These are phyloP conservation scores for Drosophila subpulchrella DNA, from an alignment of 1,140 invertebrate genomes.

Conservation along the genomic window DNA sequence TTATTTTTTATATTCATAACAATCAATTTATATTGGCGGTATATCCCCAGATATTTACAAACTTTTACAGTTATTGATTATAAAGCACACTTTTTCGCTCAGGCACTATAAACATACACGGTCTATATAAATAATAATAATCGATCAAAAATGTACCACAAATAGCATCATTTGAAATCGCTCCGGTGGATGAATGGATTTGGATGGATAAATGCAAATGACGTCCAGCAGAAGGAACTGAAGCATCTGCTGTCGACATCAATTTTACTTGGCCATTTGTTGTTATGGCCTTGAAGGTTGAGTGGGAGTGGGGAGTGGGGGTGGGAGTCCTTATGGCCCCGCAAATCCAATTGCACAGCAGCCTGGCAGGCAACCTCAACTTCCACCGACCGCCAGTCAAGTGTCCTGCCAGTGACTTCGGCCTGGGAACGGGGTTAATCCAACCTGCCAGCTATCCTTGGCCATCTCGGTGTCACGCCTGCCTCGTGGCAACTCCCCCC, in stretches of 20 bases:
- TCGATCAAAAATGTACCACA: slow-evolving; percentile 58
- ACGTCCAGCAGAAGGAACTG: slow-evolving; percentile 32
- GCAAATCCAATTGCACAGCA: slow-evolving; percentile 22
- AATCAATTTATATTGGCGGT: slow-evolving; percentile 62
- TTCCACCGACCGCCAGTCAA: slow-evolving; percentile 44
- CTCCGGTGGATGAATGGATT: background rate
- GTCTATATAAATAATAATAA: slow-evolving; percentile 44
- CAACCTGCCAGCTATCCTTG: slow-evolving; percentile 42
- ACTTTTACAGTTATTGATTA: slow-evolving; percentile 37
- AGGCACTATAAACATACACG: slow-evolving; percentile 21
- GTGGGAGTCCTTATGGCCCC: slow-evolving; percentile 7
- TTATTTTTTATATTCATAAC: slow-evolving; percentile 41
- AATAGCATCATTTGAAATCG: slow-evolving; percentile 21
- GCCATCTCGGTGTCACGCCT: slow-evolving; percentile 30
- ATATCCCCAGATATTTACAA: slow-evolving; percentile 33
- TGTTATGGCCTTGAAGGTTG: slow-evolving; percentile 35
- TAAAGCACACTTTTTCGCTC: slow-evolving; percentile 4
- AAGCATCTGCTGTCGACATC: slow-evolving; percentile 58
- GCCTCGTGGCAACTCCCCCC: background rate
- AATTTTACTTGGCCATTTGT: slow-evolving; percentile 60
- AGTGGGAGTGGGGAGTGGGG: no score
- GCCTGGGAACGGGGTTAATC: slow-evolving; percentile 42
- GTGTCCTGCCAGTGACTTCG: slow-evolving; percentile 44
- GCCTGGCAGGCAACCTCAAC: slow-evolving; percentile 31
- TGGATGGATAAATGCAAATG: slow-evolving; percentile 24